Evolutionary conservation across 2,113 vertebrate genomes (phyloP), one percentile per base, ranked within the genome.

Genomic region (Nothocercus julius): DNA sequence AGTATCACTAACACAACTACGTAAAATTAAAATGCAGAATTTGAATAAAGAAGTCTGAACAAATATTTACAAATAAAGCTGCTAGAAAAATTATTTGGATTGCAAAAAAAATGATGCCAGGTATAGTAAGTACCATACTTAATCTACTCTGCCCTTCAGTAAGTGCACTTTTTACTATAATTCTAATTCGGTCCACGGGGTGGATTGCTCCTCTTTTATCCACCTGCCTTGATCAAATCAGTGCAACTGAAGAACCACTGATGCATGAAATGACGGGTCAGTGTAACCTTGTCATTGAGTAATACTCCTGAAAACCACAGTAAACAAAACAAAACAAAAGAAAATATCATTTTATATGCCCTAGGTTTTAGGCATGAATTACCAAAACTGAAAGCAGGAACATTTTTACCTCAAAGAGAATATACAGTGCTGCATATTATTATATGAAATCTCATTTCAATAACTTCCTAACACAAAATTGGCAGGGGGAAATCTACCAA

Each of bases 191-290:
- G 53, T 84, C 76, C 78, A 90, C 85, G 66, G 82, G 56, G 73
- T 88, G 94, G 88, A 93, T 79, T 85, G 85, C 64, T 93, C 62
- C 87, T 90, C 75, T 94, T 92, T 91, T 76, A 93, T 92, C 86
- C 66, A 27, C 74, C 61, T 53, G 74, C 66, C 47, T 5, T 3
- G 20, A 93, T 95, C 90, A 93, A 92, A 95, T 96, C 90, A 95
- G 82, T 78, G 58, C 69, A 92, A 93, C 62, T 95, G 87, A 96
- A 85, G 93, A 97, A 90, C 76, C 87, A 83, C 90, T 96, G 91
- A 93, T 88, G 95, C 93, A 94, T 95, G 90, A 96, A 95, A 93
- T 88, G 85, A 86, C 66, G 79, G 87, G 90, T 94, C 93, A 96
- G 20, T 75, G 82, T 90, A 96, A 97, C 87, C 92, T 93, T 95